These are phyloP conservation scores for Scophthalmus maximus DNA, from an alignment of 2,113 vertebrate species.

Conservation along the genomic window DNA sequence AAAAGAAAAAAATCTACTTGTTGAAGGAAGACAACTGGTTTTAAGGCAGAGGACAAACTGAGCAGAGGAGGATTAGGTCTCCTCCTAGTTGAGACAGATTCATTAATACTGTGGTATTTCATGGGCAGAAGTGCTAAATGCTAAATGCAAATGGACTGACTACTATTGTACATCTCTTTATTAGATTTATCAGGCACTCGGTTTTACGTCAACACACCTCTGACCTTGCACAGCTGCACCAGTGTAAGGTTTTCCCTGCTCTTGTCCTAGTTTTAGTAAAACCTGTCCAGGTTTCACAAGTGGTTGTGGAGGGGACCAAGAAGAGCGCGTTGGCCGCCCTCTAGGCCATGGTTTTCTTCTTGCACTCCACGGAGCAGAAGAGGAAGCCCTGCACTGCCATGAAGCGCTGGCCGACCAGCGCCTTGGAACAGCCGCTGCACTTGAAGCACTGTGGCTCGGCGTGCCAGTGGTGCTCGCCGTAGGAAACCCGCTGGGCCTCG, in stretches of 20 bases:
- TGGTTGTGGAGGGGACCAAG: not conserved
- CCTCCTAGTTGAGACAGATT: not conserved
- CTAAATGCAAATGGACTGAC: not conserved
- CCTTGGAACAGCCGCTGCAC: constrained; percentile 93
- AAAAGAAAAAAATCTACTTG: not conserved
- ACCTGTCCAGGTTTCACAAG: constrained; percentile 16
- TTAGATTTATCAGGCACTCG: constrained; percentile 9
- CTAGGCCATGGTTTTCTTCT: constrained; percentile 86
- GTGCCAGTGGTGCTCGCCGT: constrained; percentile 94
- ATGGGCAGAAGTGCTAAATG: not conserved
- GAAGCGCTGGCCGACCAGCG: constrained; percentile 93
- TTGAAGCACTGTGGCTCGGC: constrained; percentile 90
- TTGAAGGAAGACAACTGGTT: not conserved
- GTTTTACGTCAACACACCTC: not conserved
- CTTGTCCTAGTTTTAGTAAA: not conserved
- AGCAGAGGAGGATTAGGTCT: not conserved
- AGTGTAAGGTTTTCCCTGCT: constrained; percentile 26
- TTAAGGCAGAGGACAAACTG: not conserved
- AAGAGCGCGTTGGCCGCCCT: not conserved
- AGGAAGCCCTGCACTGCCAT: constrained; percentile 91
- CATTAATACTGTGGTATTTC: not conserved
- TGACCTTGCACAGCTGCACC: not conserved
- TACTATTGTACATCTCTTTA: not conserved
- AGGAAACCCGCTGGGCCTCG: constrained; percentile 93
- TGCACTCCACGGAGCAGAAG: constrained; percentile 95